phyloP scores from a whole-genome alignment of 2,797 vertebrate species.

The Eulemur albifrons region DNA sequence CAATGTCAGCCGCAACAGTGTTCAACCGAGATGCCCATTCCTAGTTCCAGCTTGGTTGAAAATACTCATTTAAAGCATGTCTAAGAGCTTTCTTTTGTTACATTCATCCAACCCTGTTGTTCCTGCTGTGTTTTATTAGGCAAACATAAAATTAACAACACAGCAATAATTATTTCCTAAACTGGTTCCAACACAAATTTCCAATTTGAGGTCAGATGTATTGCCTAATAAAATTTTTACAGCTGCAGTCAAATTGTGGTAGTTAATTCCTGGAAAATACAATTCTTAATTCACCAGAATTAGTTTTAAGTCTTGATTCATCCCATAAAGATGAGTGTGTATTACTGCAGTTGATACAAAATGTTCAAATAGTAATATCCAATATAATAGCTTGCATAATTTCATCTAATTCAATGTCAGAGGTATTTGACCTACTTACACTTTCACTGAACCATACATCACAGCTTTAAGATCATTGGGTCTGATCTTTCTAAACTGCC shows the following conservation, averaged over 20 bases:
- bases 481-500: slow-evolving; percentile 81
- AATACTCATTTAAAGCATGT: slow-evolving; percentile 36
- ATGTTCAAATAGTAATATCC: slow-evolving; percentile 65
- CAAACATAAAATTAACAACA: slow-evolving; percentile 99
- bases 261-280: slow-evolving; percentile 83
- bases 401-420: slow-evolving; percentile 80
- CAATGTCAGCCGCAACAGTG: background rate
- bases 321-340: slow-evolving; percentile 82
- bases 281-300: slow-evolving; percentile 83
- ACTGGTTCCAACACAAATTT: slow-evolving; percentile 93
- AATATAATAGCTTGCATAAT: slow-evolving; percentile 75
- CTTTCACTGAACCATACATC: slow-evolving; percentile 73
- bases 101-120: slow-evolving; percentile 77
- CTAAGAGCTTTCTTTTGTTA: slow-evolving; percentile 69
- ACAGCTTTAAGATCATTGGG: slow-evolving; percentile 78
- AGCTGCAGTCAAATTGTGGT: slow-evolving; percentile 87
- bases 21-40: background rate
- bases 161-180: slow-evolving; percentile 90
- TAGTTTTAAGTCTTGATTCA: slow-evolving; percentile 83
- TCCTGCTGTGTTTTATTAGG: slow-evolving; percentile 94
- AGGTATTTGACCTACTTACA: slow-evolving; percentile 81
- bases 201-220: slow-evolving; percentile 95
- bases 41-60: background rate
- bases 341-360: slow-evolving; percentile 78
- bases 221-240: slow-evolving; percentile 95